Evolutionary conservation across 2,888 invertebrate species (phyloP).

Genomic region (Meliscaeva auricollis): DNA sequence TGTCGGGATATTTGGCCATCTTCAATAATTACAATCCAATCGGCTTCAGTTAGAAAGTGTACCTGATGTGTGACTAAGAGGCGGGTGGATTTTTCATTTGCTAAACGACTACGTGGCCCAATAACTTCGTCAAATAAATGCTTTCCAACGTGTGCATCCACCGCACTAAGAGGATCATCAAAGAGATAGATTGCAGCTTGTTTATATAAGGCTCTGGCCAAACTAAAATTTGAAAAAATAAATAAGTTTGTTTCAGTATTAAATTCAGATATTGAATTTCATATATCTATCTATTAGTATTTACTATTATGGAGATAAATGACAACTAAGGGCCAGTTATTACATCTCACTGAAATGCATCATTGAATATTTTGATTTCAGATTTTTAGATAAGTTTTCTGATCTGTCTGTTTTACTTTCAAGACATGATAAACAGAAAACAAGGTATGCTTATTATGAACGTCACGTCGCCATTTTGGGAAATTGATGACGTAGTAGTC

Average conservation of each 20-base stretch:
- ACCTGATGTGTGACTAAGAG: slow-evolving; percentile 92
- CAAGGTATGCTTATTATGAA: too few relatives aligned
- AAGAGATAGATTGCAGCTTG: slow-evolving; percentile 90
- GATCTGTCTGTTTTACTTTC: too few relatives aligned
- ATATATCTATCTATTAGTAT: too few relatives aligned
- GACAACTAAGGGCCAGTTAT: too few relatives aligned
- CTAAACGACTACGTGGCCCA: slow-evolving; percentile 84
- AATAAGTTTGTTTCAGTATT: neutral
- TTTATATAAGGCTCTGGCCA: slow-evolving; percentile 90
- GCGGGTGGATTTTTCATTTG: slow-evolving; percentile 86
- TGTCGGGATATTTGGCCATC: slow-evolving; percentile 84
- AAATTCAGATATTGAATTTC: neutral
- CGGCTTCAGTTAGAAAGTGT: slow-evolving; percentile 88
- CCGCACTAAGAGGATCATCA: slow-evolving; percentile 92
- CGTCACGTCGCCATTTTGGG: too few relatives aligned
- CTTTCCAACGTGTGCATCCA: slow-evolving; percentile 91
- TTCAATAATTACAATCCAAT: slow-evolving; percentile 87
- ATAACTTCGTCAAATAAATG: slow-evolving; percentile 91
- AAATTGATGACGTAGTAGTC: too few relatives aligned
- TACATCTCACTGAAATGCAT: too few relatives aligned
- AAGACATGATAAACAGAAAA: too few relatives aligned
- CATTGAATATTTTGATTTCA: too few relatives aligned
- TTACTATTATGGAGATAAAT: too few relatives aligned
- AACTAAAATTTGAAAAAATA: slow-evolving; percentile 81
- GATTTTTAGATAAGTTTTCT: too few relatives aligned